These are phyloP conservation scores for Myopa testacea DNA, from an alignment of 2,888 invertebrate genomes.

Conservation along the genomic window DNA sequence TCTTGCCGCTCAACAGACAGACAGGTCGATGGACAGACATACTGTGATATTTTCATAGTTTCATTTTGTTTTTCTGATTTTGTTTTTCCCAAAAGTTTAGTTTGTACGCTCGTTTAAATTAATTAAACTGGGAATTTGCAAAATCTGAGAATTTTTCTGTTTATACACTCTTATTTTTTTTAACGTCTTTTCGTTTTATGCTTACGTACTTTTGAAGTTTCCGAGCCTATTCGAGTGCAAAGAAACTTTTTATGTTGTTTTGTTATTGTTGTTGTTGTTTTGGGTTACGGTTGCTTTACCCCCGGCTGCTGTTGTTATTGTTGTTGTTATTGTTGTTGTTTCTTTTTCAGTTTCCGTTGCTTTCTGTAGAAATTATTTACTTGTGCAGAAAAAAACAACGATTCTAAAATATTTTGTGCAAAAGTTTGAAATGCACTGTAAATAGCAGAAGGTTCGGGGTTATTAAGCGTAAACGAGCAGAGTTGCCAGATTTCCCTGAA, in stretches of 20 bases:
- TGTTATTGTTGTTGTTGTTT: background rate
- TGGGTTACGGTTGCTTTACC: no score
- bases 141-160: background rate
- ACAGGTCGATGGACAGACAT: no score
- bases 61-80: no score
- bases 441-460: background rate
- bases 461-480: background rate
- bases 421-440: conserved; percentile 4
- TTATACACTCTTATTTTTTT: background rate
- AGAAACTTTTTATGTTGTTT: background rate
- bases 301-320: no score
- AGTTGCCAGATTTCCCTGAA: background rate
- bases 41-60: no score
- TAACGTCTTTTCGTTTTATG: background rate
- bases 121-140: background rate
- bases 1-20: no score
- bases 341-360: background rate
- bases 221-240: background rate
- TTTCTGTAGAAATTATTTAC: background rate
- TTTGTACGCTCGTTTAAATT: background rate
- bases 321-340: conserved; percentile 2
- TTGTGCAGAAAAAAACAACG: background rate
- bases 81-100: background rate
- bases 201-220: background rate
- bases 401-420: background rate